phyloP scores from a whole-genome alignment of 2,113 vertebrate species.

The Capra hircus region DNA sequence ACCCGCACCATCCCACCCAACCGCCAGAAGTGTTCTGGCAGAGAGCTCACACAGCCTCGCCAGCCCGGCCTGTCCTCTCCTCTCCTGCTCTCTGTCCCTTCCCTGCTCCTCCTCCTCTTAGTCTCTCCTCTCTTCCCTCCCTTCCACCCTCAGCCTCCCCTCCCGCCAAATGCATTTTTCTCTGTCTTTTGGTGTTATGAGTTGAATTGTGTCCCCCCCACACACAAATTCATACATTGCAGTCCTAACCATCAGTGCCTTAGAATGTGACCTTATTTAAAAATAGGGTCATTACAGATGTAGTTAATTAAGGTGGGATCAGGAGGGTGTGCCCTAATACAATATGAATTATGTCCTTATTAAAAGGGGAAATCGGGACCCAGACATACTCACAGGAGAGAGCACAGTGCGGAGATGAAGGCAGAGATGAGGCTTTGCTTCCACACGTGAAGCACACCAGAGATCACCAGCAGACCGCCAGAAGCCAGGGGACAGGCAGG shows the following conservation, averaged over 20 bases:
- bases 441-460: not conserved
- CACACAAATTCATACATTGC: not conserved
- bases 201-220: not conserved
- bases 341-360: not conserved
- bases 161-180: not conserved
- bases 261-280: not conserved
- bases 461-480: not conserved
- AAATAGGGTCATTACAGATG: not conserved
- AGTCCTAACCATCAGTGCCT: not conserved
- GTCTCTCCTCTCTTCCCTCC: too few species aligned
- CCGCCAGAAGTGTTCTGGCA: not conserved
- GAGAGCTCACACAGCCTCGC: not conserved
- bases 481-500: not conserved
- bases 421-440: not conserved
- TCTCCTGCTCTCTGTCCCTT: not conserved
- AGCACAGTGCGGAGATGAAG: not conserved
- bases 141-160: not conserved
- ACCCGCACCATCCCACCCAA: too few species aligned
- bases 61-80: not conserved
- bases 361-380: not conserved
- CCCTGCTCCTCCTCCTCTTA: too few species aligned
- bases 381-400: not conserved
- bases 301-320: not conserved
- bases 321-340: not conserved
- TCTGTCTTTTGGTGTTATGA: not conserved